Evolutionary conservation across 2,888 invertebrate genomes (phyloP).

Genomic region (Harpalus rufipes): DNA sequence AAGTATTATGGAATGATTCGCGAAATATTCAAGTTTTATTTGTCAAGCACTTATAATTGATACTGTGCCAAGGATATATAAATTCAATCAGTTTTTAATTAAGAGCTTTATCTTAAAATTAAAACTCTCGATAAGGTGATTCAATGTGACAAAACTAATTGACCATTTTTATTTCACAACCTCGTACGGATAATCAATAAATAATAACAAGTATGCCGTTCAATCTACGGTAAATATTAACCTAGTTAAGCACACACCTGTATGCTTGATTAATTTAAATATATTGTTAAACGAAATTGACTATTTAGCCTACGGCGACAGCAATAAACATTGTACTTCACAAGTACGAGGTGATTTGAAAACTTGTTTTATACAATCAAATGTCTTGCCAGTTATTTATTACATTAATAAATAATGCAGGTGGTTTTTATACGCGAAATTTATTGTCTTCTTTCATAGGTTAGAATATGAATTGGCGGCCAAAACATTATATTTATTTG

Average conservation of each 20-base stretch:
- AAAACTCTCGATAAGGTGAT: neutral
- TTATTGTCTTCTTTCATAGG: neutral
- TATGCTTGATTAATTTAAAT: constrained; percentile 55
- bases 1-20: neutral
- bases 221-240: neutral
- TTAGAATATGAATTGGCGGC: neutral
- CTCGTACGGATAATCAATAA: neutral
- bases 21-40: neutral
- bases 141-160: neutral
- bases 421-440: constrained; percentile 16
- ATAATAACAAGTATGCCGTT: neutral
- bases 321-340: constrained; percentile 58
- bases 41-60: neutral
- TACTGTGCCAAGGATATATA: neutral
- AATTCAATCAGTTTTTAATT: neutral
- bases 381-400: constrained; percentile 50
- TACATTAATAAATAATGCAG: constrained; percentile 36
- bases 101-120: neutral
- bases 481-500: neutral
- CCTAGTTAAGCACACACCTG: constrained; percentile 42
- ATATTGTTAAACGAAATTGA: constrained; percentile 53
- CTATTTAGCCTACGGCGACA: constrained; percentile 45
- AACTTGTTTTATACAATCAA: constrained; percentile 48
- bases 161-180: neutral
- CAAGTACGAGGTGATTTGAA: constrained; percentile 44